Evolutionary conservation across 2,113 vertebrate genomes (phyloP).

Genomic region (Myrmophylax atrothorax): DNA sequence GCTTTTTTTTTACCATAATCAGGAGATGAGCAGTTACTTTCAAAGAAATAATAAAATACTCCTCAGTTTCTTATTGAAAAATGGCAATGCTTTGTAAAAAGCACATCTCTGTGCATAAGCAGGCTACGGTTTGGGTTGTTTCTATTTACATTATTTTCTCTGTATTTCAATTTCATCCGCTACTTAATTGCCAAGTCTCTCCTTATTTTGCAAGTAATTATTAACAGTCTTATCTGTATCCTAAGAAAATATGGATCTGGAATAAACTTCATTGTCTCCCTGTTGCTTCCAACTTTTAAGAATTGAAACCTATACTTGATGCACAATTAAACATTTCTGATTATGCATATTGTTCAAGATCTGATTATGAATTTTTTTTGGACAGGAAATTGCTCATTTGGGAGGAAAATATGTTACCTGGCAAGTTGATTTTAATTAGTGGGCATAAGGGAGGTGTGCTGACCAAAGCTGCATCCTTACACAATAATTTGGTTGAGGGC

Average conservation of each 20-base stretch:
- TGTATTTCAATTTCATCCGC: background rate
- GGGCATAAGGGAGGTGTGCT: background rate
- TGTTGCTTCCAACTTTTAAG: background rate
- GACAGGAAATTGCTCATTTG: background rate
- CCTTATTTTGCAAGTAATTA: background rate
- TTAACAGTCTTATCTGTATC: background rate
- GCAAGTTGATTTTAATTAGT: background rate
- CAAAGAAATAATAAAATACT: background rate
- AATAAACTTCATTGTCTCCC: background rate
- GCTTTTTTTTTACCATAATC: background rate
- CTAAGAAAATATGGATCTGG: background rate
- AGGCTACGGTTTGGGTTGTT: background rate
- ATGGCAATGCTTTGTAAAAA: background rate
- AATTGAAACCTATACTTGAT: background rate
- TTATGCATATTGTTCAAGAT: background rate
- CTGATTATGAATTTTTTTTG: background rate
- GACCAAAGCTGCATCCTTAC: background rate
- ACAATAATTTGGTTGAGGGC: background rate
- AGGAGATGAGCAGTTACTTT: background rate
- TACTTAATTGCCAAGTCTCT: background rate
- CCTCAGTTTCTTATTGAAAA: background rate
- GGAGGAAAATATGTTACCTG: background rate
- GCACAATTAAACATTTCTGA: background rate
- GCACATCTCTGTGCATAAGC: background rate
- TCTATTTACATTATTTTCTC: background rate